These are phyloP conservation scores for Lagorchestes hirsutus DNA, from an alignment of 2,797 vertebrate genomes.

Conservation along the genomic window DNA sequence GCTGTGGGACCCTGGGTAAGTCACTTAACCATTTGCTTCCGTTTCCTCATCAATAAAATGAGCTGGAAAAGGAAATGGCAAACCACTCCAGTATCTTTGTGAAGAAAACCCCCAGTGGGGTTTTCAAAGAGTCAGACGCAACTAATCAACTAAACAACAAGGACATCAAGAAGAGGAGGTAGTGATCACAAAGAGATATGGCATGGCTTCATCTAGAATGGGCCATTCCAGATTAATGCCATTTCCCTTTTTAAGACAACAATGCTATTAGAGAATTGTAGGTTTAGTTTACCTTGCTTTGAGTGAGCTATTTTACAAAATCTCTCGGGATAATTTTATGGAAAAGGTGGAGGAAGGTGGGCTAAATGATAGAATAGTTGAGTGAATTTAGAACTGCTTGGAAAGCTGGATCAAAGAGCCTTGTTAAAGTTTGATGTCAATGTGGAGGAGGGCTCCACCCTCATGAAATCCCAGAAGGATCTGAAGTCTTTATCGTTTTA, in stretches of 20 bases:
- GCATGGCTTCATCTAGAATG: neutral
- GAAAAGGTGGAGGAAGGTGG: neutral
- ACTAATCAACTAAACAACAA: neutral
- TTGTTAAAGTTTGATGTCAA: neutral
- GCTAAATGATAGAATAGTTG: neutral
- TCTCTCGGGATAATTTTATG: neutral
- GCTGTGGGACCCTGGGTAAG: neutral
- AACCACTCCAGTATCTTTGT: neutral
- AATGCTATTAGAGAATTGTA: neutral
- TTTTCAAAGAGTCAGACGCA: neutral
- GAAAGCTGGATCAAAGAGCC: neutral
- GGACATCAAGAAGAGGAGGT: neutral
- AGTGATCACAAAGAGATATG: neutral
- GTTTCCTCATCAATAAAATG: neutral
- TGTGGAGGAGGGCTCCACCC: neutral
- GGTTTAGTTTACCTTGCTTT: neutral
- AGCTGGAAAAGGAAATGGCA: neutral
- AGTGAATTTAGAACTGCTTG: neutral
- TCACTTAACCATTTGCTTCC: neutral
- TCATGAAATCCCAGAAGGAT: neutral
- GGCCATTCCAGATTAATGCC: neutral
- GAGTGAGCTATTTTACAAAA: neutral
- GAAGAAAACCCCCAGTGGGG: neutral
- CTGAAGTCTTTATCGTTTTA: neutral
- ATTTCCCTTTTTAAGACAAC: neutral